Conservation (phyloP, 2,888 invertebrate genomes). For the Drosophila kanekoi region DNA sequence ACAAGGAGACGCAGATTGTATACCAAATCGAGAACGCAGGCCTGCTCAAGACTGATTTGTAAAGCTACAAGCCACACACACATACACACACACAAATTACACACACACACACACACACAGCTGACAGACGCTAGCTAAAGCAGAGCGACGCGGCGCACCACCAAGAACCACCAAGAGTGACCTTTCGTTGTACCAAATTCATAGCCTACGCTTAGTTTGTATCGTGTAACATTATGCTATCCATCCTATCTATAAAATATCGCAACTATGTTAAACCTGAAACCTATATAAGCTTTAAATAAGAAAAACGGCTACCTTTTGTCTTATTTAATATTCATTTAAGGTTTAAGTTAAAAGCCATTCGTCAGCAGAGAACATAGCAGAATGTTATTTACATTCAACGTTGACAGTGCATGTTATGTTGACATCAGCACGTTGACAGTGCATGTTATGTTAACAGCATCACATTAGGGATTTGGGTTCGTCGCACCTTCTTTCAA, state of each 20-base stretch:
- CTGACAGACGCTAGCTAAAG: slow-evolving; percentile 69
- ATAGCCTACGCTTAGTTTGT: slow-evolving; percentile 57
- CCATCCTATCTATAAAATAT: slow-evolving; percentile 15
- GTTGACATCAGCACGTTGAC: too few species aligned
- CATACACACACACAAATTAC: slow-evolving; percentile 22
- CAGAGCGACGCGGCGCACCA: slow-evolving; percentile 34
- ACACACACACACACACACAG: slow-evolving; percentile 48
- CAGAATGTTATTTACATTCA: background rate
- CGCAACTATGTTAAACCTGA: slow-evolving; percentile 18
- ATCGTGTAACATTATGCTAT: slow-evolving; percentile 17
- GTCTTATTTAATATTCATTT: background rate
- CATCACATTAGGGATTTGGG: too few species aligned
- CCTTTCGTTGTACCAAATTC: slow-evolving; percentile 74
- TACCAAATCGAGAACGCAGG: slow-evolving; percentile 94
- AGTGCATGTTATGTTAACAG: too few species aligned
- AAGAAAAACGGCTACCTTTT: slow-evolving; percentile 4
- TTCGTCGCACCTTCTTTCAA: too few species aligned
- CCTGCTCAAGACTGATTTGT: slow-evolving; percentile 91
- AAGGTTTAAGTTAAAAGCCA: too few species aligned
- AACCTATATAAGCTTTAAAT: slow-evolving; percentile 40
- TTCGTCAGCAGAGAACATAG: too few species aligned
- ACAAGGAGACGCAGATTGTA: slow-evolving; percentile 94
- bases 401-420: too few species aligned
- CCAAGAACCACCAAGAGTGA: slow-evolving; percentile 70
- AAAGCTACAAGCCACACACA: slow-evolving; percentile 46